Evolutionary conservation across 2,888 invertebrate species (phyloP).

Genomic region (Ormyrus thymus): DNA sequence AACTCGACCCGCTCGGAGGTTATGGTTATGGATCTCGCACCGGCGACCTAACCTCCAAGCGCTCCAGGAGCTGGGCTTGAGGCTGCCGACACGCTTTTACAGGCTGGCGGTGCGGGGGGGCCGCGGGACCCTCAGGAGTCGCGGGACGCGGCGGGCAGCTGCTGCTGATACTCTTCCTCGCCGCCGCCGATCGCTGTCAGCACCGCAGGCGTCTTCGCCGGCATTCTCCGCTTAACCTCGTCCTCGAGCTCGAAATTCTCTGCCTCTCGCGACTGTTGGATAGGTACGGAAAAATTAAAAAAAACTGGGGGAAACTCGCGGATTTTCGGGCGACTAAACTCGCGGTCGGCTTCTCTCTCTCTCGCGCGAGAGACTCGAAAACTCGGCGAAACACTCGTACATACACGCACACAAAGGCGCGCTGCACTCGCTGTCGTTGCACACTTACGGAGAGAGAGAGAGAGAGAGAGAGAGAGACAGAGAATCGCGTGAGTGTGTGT

Average conservation of each 20-base stretch:
- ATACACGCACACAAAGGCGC: neutral
- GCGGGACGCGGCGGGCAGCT: conserved; percentile 42
- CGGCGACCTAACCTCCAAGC: conserved; percentile 72
- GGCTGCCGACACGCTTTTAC: conserved; percentile 3
- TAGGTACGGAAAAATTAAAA: neutral
- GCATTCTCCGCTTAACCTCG: conserved; percentile 41
- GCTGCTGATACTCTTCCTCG: conserved; percentile 9
- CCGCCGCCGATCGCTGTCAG: conserved; percentile 46
- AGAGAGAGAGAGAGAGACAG: neutral
- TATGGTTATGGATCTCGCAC: conserved; percentile 53
- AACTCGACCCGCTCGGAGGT: conserved; percentile 38
- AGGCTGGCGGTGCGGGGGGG: neutral
- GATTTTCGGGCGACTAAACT: neutral
- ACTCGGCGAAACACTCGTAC: conserved; percentile 28
- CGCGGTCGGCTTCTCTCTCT: neutral
- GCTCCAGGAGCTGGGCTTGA: conserved; percentile 46
- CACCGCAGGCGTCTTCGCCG: conserved; percentile 46
- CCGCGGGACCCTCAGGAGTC: conserved; percentile 44
- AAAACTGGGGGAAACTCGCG: too few species aligned
- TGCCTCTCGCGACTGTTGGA: conserved; percentile 1
- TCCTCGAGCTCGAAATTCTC: neutral
- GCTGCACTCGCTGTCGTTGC: neutral
- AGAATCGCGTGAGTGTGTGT: conserved; percentile 34
- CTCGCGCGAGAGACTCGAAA: conserved; percentile 2
- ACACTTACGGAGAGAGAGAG: neutral